Evolutionary conservation across 2,797 vertebrate species (phyloP).

Genomic region (Falco berigora): DNA sequence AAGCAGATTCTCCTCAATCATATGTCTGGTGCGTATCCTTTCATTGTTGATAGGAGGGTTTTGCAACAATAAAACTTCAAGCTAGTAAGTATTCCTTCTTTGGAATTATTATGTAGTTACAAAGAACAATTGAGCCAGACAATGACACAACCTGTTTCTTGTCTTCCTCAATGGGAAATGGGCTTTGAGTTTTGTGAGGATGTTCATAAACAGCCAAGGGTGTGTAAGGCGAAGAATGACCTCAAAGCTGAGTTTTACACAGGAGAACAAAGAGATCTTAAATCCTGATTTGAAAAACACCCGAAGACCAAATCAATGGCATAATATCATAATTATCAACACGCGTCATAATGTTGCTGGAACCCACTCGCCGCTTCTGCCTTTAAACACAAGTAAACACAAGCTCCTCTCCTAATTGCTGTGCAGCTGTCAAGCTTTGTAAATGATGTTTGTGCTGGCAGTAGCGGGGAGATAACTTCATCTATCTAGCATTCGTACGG

Average conservation of each 20-base stretch:
- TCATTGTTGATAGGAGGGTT: not conserved
- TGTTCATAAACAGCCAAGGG: slow-evolving; percentile 49
- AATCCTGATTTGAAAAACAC: slow-evolving; percentile 46
- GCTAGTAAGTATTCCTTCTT: not conserved
- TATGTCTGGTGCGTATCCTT: not conserved
- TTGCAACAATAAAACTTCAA: not conserved
- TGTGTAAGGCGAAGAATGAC: slow-evolving; percentile 9
- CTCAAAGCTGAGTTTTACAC: slow-evolving; percentile 5
- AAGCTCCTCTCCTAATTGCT: not conserved
- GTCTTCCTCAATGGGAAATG: slow-evolving; percentile 32
- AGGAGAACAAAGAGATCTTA: slow-evolving; percentile 36
- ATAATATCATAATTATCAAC: not conserved
- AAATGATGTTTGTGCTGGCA: slow-evolving; percentile 14
- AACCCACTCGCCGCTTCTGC: not conserved
- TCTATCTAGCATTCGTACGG: not conserved
- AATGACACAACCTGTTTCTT: slow-evolving; percentile 9
- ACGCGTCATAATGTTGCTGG: not conserved
- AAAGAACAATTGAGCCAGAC: slow-evolving; percentile 3
- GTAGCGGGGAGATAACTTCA: not conserved
- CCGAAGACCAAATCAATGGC: not conserved
- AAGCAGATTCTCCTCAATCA: not conserved
- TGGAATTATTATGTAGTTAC: not conserved
- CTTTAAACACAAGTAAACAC: not conserved
- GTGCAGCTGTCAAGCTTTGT: not conserved
- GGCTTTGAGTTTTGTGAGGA: not conserved